Evolutionary conservation across 1,140 invertebrate genomes (phyloP).

Genomic region (Pseudomyrmex concolor): DNA sequence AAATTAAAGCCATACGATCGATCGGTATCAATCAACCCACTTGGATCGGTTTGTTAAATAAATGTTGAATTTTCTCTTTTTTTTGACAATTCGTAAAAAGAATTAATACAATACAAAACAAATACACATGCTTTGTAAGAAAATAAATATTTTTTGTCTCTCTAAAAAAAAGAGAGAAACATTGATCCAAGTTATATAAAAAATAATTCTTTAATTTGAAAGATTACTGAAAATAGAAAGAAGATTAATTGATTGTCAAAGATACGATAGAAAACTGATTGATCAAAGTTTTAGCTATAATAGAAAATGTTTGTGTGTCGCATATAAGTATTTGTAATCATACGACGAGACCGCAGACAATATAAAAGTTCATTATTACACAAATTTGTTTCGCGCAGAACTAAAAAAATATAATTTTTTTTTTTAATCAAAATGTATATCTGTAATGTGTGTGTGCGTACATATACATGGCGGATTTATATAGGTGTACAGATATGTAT

Average conservation of each 20-base stretch:
- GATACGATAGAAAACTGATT: not conserved
- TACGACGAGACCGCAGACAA: not conserved
- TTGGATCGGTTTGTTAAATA: not conserved
- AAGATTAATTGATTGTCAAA: not conserved
- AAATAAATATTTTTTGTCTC: not conserved
- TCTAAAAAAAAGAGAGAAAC: not conserved
- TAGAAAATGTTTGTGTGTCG: too few species aligned
- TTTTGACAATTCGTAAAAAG: not conserved
- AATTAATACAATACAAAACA: not conserved
- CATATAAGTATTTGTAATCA: not conserved
- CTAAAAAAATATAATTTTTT: not conserved
- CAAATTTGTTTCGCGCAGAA: not conserved
- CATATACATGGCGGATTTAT: not conserved
- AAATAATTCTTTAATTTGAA: not conserved
- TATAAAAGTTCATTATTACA: not conserved
- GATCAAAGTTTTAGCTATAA: not conserved
- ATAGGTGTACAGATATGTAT: not conserved
- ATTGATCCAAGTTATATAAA: conserved; percentile 1
- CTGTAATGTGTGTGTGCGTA: not conserved
- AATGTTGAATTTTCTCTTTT: not conserved
- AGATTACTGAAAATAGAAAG: not conserved
- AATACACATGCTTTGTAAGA: not conserved
- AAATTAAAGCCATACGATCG: not conserved
- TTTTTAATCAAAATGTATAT: conserved; percentile 1
- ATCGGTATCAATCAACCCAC: not conserved